Conservation (phyloP, 2,113 vertebrate genomes). For the Anguilla japonica region DNA sequence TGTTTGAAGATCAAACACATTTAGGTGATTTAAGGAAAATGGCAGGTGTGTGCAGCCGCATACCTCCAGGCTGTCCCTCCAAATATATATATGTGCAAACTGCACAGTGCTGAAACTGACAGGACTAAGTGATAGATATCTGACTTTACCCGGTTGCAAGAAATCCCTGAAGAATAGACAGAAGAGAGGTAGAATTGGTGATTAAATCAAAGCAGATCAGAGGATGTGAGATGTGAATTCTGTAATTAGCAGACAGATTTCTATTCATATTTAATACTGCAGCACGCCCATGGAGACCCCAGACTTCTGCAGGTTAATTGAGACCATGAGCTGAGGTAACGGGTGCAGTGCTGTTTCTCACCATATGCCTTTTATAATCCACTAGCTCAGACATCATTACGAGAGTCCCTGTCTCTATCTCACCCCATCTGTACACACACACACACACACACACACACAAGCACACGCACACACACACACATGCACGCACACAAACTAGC, state of each 20-base stretch:
- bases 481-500: neutral
- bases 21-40: neutral
- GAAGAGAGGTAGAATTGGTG: neutral
- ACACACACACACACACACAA: neutral
- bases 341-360: neutral
- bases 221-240: neutral
- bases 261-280: slow-evolving; percentile 13
- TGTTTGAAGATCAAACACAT: neutral
- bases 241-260: slow-evolving; percentile 9
- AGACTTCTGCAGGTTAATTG: slow-evolving; percentile 20
- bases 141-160: neutral
- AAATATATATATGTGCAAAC: neutral
- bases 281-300: neutral
- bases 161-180: neutral
- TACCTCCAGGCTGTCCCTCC: too few relatives aligned
- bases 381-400: neutral
- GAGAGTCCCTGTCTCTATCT: neutral
- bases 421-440: neutral
- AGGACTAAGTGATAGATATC: neutral
- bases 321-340: neutral
- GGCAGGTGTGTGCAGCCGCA: neutral
- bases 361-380: neutral
- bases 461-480: neutral
- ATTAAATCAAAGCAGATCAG: neutral
- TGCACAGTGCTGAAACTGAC: neutral